Conservation (phyloP, 1,140 invertebrate genomes). For the Sitobion miscanthi region DNA sequence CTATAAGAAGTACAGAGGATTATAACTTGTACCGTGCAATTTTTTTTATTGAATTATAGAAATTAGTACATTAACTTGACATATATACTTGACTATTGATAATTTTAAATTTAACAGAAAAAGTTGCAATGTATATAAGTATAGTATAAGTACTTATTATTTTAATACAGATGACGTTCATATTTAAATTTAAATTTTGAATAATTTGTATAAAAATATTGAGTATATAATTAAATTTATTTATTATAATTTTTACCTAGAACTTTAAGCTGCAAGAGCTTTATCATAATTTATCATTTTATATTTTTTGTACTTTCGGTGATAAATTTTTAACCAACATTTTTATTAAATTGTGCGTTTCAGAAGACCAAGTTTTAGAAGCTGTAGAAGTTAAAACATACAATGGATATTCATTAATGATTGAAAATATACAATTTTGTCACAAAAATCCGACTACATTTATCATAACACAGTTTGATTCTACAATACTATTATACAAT, state of each 20-base stretch:
- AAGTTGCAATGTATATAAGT: neutral
- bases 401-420: neutral
- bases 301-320: conserved; percentile 25
- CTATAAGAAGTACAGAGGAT: neutral
- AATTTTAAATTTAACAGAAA: neutral
- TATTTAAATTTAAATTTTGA: conserved; percentile 29
- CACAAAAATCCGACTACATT: neutral
- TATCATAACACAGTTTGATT: conserved; percentile 28
- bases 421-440: conserved; percentile 32
- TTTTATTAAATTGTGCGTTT: conserved; percentile 3
- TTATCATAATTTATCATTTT: neutral
- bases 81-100: neutral
- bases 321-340: neutral
- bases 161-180: neutral
- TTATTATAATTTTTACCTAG: neutral
- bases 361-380: conserved; percentile 36
- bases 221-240: neutral
- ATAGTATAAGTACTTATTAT: neutral
- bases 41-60: neutral
- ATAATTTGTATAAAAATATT: conserved; percentile 20
- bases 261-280: neutral
- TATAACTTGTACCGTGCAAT: conserved; percentile 35
- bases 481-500: conserved; percentile 17
- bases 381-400: conserved; percentile 12
- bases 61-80: neutral